Evolutionary conservation across 2,888 invertebrate genomes (phyloP).

Genomic region (Drosophila paramelanica): DNA sequence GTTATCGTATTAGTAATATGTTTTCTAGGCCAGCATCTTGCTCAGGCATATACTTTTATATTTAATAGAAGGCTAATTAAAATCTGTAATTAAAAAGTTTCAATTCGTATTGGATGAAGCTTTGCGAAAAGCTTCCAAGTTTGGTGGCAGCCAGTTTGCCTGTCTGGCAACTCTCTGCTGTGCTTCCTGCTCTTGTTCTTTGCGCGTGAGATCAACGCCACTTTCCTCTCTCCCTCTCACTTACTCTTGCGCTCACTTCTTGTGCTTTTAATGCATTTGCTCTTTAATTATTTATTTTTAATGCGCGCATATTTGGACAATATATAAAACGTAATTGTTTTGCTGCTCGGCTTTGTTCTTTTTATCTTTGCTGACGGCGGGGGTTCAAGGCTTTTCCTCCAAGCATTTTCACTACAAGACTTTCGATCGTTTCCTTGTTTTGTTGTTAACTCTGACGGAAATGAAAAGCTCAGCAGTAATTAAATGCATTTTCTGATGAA

Average conservation of each 20-base stretch:
- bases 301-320: conserved; percentile 26
- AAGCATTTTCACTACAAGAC: conserved; percentile 43
- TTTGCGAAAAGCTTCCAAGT: conserved; percentile 41
- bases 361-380: conserved; percentile 26
- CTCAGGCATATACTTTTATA: conserved; percentile 7
- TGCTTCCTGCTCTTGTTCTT: conserved; percentile 14
- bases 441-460: conserved; percentile 61
- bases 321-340: conserved; percentile 52
- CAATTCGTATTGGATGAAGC: conserved; percentile 15
- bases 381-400: conserved; percentile 71
- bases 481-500: conserved; percentile 55
- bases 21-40: conserved; percentile 9
- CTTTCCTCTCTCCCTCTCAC: background rate
- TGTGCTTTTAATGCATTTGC: conserved; percentile 35
- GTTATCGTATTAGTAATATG: too few species aligned
- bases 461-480: conserved; percentile 41
- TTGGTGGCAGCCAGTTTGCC: conserved; percentile 19
- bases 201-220: conserved; percentile 14
- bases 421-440: conserved; percentile 65
- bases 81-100: conserved; percentile 30
- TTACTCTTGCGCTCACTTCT: background rate
- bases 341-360: conserved; percentile 43
- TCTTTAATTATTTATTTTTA: conserved; percentile 46
- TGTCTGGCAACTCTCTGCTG: conserved; percentile 32
- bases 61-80: conserved; percentile 15